These are phyloP conservation scores for Sitobion miscanthi DNA, from an alignment of 1,140 invertebrate genomes.

Conservation along the genomic window DNA sequence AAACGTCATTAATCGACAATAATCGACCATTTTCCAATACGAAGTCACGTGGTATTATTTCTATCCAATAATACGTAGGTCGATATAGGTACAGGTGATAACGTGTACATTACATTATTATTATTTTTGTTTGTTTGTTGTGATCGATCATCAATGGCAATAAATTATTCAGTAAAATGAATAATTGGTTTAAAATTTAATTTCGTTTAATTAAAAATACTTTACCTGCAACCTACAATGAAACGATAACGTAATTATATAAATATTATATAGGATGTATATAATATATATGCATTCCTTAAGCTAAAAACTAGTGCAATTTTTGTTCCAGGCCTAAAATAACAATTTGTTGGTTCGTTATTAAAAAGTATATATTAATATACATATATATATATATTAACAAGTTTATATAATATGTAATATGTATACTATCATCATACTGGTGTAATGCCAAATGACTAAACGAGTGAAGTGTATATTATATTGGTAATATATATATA, in stretches of 20 bases:
- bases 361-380: neutral
- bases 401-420: neutral
- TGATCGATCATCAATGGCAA: neutral
- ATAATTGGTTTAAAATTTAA: neutral
- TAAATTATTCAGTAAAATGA: neutral
- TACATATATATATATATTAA: neutral
- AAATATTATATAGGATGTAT: neutral
- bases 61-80: neutral
- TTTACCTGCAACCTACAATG: slow-evolving; percentile 34
- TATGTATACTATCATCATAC: neutral
- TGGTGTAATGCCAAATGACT: neutral
- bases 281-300: neutral
- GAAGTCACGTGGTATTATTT: neutral
- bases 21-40: neutral
- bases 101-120: neutral
- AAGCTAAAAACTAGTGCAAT: neutral
- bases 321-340: neutral
- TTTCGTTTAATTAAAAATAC: slow-evolving; percentile 11
- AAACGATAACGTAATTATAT: slow-evolving; percentile 17
- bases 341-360: neutral
- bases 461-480: slow-evolving; percentile 2
- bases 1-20: neutral
- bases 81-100: neutral
- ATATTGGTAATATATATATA: neutral
- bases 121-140: neutral